These are phyloP conservation scores for Sitodiplosis mosellana DNA, from an alignment of 1,140 invertebrate genomes.

Conservation along the genomic window DNA sequence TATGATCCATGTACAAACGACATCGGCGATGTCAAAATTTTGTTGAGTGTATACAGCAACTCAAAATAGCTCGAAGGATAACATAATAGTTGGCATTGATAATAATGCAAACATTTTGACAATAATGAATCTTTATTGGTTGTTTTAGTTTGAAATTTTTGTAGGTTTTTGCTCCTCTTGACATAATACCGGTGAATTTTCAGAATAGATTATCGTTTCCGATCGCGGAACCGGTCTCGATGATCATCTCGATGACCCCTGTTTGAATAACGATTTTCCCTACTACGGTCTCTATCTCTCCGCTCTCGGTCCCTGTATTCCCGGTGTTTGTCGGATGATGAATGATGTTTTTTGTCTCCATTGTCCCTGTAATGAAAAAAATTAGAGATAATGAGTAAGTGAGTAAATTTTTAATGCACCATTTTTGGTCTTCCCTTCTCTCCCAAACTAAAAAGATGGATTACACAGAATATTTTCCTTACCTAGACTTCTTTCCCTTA, in stretches of 20 bases:
- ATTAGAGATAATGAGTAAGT: not conserved
- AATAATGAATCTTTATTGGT: too few species aligned
- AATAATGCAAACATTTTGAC: too few species aligned
- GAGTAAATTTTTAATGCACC: not conserved
- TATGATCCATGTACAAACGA: too few species aligned
- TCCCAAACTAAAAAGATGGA: not conserved
- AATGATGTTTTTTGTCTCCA: slow-evolving; percentile 1
- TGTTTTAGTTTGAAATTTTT: too few species aligned
- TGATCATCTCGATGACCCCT: slow-evolving; percentile 10
- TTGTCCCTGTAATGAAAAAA: slow-evolving; percentile 3
- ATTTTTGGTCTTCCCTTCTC: not conserved
- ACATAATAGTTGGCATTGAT: too few species aligned
- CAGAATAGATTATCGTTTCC: slow-evolving; percentile 21
- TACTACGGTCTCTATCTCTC: not conserved
- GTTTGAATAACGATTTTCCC: slow-evolving; percentile 11
- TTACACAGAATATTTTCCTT: not conserved
- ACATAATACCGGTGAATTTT: too few species aligned
- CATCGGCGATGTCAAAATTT: too few species aligned
- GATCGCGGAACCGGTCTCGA: slow-evolving; percentile 18
- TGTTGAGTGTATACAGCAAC: too few species aligned
- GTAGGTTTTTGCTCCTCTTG: too few species aligned
- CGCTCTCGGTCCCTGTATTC: slow-evolving; percentile 7
- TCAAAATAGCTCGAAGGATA: too few species aligned
- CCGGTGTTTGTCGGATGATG: slow-evolving; percentile 1
- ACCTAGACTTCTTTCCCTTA: slow-evolving; percentile 20